Base-by-base conservation (phyloP, 2,888 invertebrate species). In the Orgyia antiqua region DNA sequence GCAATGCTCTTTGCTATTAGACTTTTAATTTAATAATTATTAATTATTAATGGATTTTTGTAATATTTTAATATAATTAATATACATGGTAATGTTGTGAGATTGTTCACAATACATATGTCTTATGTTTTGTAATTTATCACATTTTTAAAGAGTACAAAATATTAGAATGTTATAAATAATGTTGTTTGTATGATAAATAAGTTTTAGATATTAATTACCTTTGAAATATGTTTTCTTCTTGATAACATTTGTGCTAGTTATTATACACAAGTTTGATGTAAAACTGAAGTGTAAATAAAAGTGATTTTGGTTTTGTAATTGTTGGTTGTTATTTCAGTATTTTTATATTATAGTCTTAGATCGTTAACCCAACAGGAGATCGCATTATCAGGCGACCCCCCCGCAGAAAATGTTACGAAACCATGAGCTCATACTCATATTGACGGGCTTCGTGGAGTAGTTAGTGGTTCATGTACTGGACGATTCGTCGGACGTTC, bases 281-380 rank as follows among this genome's bases (percentile, higher is more conserved):
- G 74, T 79, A 69, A 71, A 80, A 68, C 70, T 69, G 63, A 66
- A 58, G 43, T 84, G 84, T 84, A 84, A 84, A 86, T 86, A 84
- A 84, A 80, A 76, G 77, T 73, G 82, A 84, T 82, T 83, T 84
- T 80, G 84, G 84, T 83, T 86, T 86, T 79, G 70, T 73, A 72
- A 32, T 28, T 37, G 45, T 50, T 53, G n/a, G n/a, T n/a, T n/a
- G n/a, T n/a, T n/a, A n/a, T n/a, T n/a, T n/a, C n/a, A n/a, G n/a
- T n/a, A n/a, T n/a, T n/a, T n/a, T n/a, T n/a, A n/a, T n/a, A n/a
- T n/a, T n/a, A n/a, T n/a, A n/a, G n/a, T n/a, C n/a, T n/a, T n/a
- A n/a, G n/a, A n/a, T n/a, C n/a, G n/a, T n/a, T n/a, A n/a, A n/a
- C n/a, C n/a, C n/a, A n/a, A n/a, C n/a, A n/a, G n/a, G n/a, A n/a